These are phyloP conservation scores for Alaudala cheleensis DNA, from an alignment of 2,113 vertebrate genomes.

Conservation along the genomic window DNA sequence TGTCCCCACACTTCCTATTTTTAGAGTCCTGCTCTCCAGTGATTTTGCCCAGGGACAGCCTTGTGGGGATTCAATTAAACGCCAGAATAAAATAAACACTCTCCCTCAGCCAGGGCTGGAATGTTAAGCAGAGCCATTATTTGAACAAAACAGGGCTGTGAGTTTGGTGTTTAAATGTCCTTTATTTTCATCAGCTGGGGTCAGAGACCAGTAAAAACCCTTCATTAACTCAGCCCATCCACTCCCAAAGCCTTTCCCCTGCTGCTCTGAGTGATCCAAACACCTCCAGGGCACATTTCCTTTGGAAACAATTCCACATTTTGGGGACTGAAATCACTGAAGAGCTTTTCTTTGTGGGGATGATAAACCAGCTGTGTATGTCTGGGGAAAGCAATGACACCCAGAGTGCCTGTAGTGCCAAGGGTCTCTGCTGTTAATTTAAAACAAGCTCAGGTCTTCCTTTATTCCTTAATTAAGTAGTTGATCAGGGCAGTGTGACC, in stretches of 20 bases:
- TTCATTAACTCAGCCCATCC: neutral
- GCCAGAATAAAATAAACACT: slow-evolving; percentile 28
- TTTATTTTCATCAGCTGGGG: neutral
- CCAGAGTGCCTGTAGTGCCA: neutral
- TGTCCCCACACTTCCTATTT: neutral
- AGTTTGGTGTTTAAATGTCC: neutral
- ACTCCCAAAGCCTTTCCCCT: neutral
- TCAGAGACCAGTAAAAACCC: neutral
- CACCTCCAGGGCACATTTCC: neutral
- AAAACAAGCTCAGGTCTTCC: neutral
- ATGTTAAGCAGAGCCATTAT: slow-evolving; percentile 19
- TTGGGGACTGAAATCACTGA: neutral
- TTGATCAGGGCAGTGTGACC: neutral
- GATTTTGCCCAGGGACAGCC: slow-evolving; percentile 6
- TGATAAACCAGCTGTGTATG: neutral
- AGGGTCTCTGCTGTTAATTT: neutral
- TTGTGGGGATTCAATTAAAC: slow-evolving; percentile 46
- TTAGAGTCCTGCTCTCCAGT: neutral
- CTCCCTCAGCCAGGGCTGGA: neutral
- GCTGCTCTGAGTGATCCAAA: neutral
- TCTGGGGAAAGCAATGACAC: neutral
- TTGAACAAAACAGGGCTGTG: neutral
- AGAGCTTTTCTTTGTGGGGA: neutral
- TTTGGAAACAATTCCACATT: neutral
- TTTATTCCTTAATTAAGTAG: neutral